Conservation (phyloP, 1,140 invertebrate genomes). For the Arion vulgaris region DNA sequence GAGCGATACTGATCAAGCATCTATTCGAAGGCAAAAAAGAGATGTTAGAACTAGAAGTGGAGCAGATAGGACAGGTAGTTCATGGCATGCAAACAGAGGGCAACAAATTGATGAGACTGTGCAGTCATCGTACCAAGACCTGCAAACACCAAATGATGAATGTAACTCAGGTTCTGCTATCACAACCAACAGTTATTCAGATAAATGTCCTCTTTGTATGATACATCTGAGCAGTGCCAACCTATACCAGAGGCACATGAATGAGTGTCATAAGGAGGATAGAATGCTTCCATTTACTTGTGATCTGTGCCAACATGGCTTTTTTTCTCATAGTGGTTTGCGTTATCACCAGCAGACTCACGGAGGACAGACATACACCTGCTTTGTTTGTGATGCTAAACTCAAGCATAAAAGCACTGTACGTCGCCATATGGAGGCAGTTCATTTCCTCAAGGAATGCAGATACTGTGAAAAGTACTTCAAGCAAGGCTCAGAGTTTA, state of each 20-base stretch:
- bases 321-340: constrained; percentile 23
- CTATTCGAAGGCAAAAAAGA: not conserved
- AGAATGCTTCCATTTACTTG: constrained; percentile 34
- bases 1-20: not conserved
- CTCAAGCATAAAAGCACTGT: constrained; percentile 34
- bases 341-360: constrained; percentile 10
- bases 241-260: constrained; percentile 18
- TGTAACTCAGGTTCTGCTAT: not conserved
- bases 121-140: not conserved
- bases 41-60: not conserved
- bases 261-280: constrained; percentile 15
- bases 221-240: not conserved
- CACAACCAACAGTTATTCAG: not conserved
- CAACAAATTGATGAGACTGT: not conserved
- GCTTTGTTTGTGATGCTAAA: constrained; percentile 32
- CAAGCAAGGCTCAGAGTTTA: constrained; percentile 31
- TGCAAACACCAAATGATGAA: not conserved
- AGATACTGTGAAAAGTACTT: constrained; percentile 24
- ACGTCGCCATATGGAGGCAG: constrained; percentile 25
- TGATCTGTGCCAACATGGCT: constrained; percentile 25
- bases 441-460: constrained; percentile 35
- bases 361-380: constrained; percentile 2
- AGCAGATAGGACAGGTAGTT: not conserved
- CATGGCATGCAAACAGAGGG: not conserved
- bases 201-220: constrained; percentile 13